Conservation (phyloP, 2,113 vertebrate genomes). For the Cynoglossus semilaevis region DNA sequence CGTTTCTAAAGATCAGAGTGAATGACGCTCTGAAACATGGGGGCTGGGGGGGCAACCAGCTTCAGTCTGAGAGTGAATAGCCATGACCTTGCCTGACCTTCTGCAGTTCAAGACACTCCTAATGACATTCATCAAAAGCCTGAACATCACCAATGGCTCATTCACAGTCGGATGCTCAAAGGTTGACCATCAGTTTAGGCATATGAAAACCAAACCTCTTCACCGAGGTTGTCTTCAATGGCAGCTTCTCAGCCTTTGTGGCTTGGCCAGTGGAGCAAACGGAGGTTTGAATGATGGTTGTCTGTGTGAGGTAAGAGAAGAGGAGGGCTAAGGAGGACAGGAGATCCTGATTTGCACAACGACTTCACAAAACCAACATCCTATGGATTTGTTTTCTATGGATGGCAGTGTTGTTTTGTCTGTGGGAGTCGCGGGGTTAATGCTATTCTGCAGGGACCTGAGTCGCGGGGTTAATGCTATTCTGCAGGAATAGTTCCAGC, state of each 20-base stretch:
- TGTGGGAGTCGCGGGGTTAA: constrained; percentile 59
- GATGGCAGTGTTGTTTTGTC: constrained; percentile 58
- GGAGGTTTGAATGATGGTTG: constrained; percentile 58
- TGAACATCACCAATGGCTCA: constrained; percentile 53
- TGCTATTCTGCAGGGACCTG: constrained; percentile 40
- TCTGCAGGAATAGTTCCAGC: constrained; percentile 45
- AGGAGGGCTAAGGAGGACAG: constrained; percentile 41
- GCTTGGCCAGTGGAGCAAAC: constrained; percentile 51
- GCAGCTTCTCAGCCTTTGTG: constrained; percentile 51
- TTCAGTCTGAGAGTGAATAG: constrained; percentile 42
- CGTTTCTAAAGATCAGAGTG: constrained; percentile 25
- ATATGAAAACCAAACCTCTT: constrained; percentile 40
- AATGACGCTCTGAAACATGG: constrained; percentile 23
- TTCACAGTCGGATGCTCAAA: constrained; percentile 63
- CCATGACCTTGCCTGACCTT: constrained; percentile 39
- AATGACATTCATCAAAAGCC: constrained; percentile 55
- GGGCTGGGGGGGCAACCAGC: neutral
- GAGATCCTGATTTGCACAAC: constrained; percentile 55
- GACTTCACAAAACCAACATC: constrained; percentile 60
- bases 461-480: constrained; percentile 58
- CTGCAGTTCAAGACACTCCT: constrained; percentile 46
- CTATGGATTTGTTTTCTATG: constrained; percentile 52
- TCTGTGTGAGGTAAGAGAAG: constrained; percentile 55
- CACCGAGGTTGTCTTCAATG: constrained; percentile 26
- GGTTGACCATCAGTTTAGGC: constrained; percentile 49